Percentiles rank a stretch among this genome's conserved stretches.
phyloP scores from a whole-genome alignment of 2,113 vertebrate genomes.

The Dasyprocta punctata region DNA sequence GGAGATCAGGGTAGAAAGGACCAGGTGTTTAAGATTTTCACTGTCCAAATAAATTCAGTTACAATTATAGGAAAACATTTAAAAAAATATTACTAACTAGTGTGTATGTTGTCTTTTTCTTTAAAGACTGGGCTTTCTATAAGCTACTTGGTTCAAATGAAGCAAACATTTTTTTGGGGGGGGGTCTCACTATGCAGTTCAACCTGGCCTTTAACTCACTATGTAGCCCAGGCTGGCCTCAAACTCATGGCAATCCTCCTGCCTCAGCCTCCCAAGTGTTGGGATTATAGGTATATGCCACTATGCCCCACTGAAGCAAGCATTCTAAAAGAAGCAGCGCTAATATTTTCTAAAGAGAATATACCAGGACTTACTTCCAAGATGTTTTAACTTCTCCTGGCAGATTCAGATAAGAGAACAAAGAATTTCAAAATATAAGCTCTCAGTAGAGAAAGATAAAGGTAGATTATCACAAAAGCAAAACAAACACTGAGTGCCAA shows the following conservation, averaged over 20 bases:
- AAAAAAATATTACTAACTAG: not conserved
- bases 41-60: constrained; percentile 20
- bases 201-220: not conserved
- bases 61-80: not conserved
- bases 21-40: not conserved
- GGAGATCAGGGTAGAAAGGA: not conserved
- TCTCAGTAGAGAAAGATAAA: constrained; percentile 24
- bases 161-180: not conserved
- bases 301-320: not conserved
- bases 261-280: not conserved
- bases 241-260: not conserved
- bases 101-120: not conserved
- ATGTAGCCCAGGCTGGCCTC: not conserved
- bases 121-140: constrained; percentile 21
- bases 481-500: not conserved
- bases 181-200: not conserved
- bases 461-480: not conserved
- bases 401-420: constrained; percentile 17
- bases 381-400: constrained; percentile 31
- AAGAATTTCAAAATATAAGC: constrained; percentile 47
- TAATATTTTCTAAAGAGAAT: constrained; percentile 21
- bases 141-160: not conserved
- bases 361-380: not conserved
- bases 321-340: not conserved
- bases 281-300: not conserved